phyloP scores from a whole-genome alignment of 2,797 vertebrate genomes.

The Poeciliopsis turneri region DNA sequence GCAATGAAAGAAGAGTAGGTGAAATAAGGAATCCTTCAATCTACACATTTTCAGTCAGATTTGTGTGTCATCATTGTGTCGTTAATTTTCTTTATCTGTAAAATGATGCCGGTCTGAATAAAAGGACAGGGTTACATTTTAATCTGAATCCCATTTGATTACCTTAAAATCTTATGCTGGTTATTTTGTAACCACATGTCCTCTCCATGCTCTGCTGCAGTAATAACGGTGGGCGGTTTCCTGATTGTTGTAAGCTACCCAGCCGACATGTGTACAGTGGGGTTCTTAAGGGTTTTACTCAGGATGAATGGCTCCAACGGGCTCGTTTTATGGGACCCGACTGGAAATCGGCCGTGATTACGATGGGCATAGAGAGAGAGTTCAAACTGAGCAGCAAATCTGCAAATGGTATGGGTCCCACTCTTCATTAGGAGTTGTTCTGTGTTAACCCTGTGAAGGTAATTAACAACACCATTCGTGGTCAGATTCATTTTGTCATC shows the following conservation, averaged over 20 bases:
- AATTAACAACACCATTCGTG: background rate
- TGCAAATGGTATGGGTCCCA: background rate
- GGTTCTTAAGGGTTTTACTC: background rate
- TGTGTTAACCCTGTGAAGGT: background rate
- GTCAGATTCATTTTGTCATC: background rate
- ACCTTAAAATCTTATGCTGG: background rate
- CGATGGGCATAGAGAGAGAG: too few relatives aligned
- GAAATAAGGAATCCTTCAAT: background rate
- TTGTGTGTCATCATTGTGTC: background rate
- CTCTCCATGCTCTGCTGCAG: background rate
- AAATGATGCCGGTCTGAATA: background rate
- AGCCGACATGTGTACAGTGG: background rate
- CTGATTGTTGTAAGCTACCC: background rate
- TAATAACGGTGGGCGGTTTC: background rate
- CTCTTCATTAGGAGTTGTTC: background rate
- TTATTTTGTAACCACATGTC: background rate
- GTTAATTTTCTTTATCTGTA: background rate
- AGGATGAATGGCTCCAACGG: background rate
- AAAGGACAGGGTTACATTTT: background rate
- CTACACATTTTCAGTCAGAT: background rate
- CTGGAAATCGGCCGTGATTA: too few relatives aligned
- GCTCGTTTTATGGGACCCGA: background rate
- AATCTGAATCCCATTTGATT: background rate
- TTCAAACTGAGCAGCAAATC: background rate
- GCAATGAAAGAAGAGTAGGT: background rate